Conservation (phyloP, 2,113 vertebrate species). For the Hyperoodon ampullatus region DNA sequence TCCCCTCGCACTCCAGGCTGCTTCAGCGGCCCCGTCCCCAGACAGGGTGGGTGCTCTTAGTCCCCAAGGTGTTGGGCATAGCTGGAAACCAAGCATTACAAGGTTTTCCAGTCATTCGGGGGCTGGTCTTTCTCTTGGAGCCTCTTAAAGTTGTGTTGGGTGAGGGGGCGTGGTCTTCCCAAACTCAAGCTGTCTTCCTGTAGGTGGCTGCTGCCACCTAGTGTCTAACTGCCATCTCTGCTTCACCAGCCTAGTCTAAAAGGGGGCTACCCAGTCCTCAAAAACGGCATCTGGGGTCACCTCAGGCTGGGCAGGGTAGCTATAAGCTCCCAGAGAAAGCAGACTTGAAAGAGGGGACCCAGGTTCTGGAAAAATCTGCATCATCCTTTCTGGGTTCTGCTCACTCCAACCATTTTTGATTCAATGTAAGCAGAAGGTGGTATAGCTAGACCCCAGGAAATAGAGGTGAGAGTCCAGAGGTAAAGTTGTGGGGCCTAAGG, state of each 20-base stretch:
- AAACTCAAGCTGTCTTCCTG: not conserved
- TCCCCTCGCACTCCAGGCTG: not conserved
- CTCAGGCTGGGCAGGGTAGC: not conserved
- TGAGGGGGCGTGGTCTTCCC: not conserved
- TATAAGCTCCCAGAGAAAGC: not conserved
- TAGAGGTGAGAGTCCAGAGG: not conserved
- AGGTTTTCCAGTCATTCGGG: not conserved
- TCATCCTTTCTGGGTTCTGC: not conserved
- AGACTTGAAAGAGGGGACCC: not conserved
- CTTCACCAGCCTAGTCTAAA: not conserved
- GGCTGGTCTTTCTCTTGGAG: not conserved
- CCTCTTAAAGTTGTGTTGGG: not conserved
- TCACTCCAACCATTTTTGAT: not conserved
- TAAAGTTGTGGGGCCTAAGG: not conserved
- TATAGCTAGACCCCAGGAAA: not conserved
- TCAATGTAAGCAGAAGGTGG: not conserved
- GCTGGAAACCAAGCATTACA: not conserved
- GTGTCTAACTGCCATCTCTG: conserved; percentile 3
- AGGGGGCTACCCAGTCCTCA: not conserved
- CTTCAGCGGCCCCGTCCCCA: not conserved
- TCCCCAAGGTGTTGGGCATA: not conserved
- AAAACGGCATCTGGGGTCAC: not conserved
- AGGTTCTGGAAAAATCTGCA: not conserved
- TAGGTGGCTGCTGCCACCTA: conserved; percentile 78
- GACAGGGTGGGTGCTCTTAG: not conserved